Conservation (phyloP, 2,888 invertebrate genomes). For the Crocallis elinguaria region DNA sequence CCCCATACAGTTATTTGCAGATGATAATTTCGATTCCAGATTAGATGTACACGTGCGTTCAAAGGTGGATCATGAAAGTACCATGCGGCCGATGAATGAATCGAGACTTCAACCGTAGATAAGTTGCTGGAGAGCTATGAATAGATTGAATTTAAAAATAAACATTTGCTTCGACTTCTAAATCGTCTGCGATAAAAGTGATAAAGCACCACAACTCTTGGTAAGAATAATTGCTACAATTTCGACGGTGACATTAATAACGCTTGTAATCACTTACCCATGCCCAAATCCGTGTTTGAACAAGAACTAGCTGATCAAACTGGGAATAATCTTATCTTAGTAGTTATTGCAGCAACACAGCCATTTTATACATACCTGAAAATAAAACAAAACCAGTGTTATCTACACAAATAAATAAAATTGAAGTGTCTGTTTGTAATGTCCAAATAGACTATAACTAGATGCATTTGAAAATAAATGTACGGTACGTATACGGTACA, state of each 20-base stretch:
- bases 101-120: background rate
- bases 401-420: slow-evolving; percentile 13
- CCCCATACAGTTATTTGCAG: background rate
- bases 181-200: no score
- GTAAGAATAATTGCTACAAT: no score
- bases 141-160: no score
- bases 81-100: slow-evolving; percentile 11
- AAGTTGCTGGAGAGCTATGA: no score
- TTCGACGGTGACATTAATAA: no score
- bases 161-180: no score
- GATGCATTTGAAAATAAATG: no score
- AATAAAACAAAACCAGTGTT: slow-evolving; percentile 24
- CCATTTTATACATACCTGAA: slow-evolving; percentile 36
- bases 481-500: no score
- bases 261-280: background rate
- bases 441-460: no score
- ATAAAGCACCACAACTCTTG: no score
- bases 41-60: slow-evolving; percentile 10
- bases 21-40: slow-evolving; percentile 6
- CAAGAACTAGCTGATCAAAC: background rate
- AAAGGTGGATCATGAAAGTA: slow-evolving; percentile 3
- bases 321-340: background rate
- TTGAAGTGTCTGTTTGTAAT: no score
- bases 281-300: background rate
- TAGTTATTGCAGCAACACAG: background rate